Conservation (phyloP, 1,140 invertebrate genomes). For the Watersipora subatra region DNA sequence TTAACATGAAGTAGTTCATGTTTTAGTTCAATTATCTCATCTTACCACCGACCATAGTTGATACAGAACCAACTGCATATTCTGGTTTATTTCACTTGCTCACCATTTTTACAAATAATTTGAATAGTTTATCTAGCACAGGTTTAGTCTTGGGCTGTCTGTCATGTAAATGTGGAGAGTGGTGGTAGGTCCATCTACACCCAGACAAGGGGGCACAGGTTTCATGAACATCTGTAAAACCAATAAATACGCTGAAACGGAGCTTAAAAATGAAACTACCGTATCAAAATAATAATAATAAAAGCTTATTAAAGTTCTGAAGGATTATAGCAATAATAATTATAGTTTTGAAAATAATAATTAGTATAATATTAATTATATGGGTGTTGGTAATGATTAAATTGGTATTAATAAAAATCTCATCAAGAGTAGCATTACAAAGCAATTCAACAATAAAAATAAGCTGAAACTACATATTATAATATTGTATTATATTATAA, state of each 20-base stretch:
- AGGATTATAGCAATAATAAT: background rate
- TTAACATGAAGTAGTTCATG: too few species aligned
- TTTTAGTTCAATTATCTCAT: too few species aligned
- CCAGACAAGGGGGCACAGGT: conserved; percentile 13
- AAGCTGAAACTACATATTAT: too few species aligned
- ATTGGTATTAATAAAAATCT: background rate
- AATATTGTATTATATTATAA: too few species aligned
- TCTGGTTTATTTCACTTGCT: too few species aligned
- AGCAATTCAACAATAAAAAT: too few species aligned
- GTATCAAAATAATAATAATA: too few species aligned
- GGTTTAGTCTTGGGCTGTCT: conserved; percentile 16
- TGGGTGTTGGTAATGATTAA: background rate
- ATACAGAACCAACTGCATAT: too few species aligned
- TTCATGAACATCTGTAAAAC: conserved; percentile 14
- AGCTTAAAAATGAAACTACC: too few species aligned
- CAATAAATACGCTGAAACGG: background rate
- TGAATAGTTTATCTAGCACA: conserved; percentile 12
- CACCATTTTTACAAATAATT: background rate
- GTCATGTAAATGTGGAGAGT: conserved; percentile 18
- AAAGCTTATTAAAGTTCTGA: too few species aligned
- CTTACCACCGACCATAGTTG: too few species aligned
- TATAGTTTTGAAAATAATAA: background rate
- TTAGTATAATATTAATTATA: background rate
- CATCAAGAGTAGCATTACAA: too few species aligned
- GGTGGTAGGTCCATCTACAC: conserved; percentile 7